phyloP scores from a whole-genome alignment of 1,140 invertebrate species.

The Metopolophium dirhodum region DNA sequence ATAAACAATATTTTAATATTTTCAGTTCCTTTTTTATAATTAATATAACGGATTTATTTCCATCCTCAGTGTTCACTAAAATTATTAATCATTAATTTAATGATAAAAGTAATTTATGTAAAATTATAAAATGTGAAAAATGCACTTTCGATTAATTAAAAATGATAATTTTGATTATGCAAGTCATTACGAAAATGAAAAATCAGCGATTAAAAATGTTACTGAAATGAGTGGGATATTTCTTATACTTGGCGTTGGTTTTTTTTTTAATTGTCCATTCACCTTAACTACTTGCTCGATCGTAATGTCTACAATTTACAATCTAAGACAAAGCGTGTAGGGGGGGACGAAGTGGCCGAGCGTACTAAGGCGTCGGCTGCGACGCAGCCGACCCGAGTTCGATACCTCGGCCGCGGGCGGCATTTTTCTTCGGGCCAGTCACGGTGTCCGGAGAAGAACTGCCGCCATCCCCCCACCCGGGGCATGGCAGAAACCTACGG shows the following conservation, averaged over 20 bases:
- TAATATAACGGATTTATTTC: not conserved
- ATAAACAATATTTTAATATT: not conserved
- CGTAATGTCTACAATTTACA: too few species aligned
- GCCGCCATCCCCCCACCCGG: too few species aligned
- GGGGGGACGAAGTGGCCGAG: too few species aligned
- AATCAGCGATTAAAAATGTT: not conserved
- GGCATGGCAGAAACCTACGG: too few species aligned
- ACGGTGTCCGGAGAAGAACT: too few species aligned
- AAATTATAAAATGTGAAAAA: not conserved
- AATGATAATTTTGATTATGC: not conserved
- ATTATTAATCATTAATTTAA: not conserved
- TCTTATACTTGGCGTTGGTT: not conserved
- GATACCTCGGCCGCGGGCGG: too few species aligned
- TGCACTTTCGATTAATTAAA: not conserved
- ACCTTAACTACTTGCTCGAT: too few species aligned
- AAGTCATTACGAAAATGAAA: not conserved
- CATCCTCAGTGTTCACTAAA: not conserved
- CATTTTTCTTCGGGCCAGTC: too few species aligned
- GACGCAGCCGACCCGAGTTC: too few species aligned
- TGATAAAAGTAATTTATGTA: not conserved
- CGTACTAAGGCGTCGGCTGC: too few species aligned
- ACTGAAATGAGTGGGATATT: not conserved
- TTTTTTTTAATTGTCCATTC: not conserved
- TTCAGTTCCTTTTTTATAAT: not conserved
- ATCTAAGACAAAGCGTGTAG: not conserved